Evolutionary conservation across 2,797 vertebrate species (phyloP).

Genomic region (Graptemys geographica): DNA sequence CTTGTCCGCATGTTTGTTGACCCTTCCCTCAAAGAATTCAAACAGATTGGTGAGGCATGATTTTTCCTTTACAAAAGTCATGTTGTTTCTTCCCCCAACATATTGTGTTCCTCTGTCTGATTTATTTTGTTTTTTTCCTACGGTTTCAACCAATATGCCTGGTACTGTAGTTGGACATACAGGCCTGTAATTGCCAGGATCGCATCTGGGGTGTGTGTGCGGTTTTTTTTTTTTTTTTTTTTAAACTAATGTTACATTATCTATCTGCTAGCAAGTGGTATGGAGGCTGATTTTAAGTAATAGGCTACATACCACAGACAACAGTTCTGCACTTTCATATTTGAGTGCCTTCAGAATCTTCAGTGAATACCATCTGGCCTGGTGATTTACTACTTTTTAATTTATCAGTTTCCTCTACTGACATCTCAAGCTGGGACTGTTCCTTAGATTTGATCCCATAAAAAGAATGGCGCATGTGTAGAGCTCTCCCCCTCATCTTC

Average conservation of each 20-base stretch:
- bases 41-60: neutral
- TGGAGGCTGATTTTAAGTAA: neutral
- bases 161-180: neutral
- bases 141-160: neutral
- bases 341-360: neutral
- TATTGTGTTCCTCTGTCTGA: neutral
- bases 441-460: neutral
- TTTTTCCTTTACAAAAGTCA: neutral
- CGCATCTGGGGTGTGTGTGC: neutral
- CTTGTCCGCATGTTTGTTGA: neutral
- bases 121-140: no score
- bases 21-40: neutral
- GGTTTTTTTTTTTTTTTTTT: no score
- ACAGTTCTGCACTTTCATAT: neutral
- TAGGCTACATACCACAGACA: neutral
- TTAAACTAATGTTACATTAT: neutral
- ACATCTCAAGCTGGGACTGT: neutral
- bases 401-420: neutral
- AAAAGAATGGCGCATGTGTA: neutral
- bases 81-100: neutral
- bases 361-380: neutral
- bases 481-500: neutral
- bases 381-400: neutral
- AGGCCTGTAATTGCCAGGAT: neutral
- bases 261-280: neutral